Base-by-base conservation (phyloP, 2,797 vertebrate species). In the Gambusia yucatana region DNA sequence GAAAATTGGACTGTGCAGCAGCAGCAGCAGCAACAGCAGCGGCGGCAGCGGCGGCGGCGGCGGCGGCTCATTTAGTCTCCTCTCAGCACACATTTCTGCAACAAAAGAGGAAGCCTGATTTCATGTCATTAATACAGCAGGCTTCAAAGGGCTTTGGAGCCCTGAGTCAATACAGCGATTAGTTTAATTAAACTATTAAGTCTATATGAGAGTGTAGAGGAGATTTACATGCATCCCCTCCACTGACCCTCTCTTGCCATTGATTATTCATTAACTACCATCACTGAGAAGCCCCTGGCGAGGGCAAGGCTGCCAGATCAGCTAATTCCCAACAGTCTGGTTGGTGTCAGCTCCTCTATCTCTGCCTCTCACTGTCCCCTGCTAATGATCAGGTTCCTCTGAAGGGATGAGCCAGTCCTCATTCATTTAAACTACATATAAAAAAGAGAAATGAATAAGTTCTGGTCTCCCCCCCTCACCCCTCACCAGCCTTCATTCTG, bases 161-260 rank as follows among this genome's bases (percentile, higher is more conserved):
- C 82, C 70, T 14, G 69, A 92, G 88, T 95, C 87, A 93, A 90
- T 88, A 86, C 84, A 79, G 88, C 73, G 91, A 94, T 94, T 94
- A 93, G 92, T 94, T 94, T 93, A 92, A 95, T 96, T 94, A 94
- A 95, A 94, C 88, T 86, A 90, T 74, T 83, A 86, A 91, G 90
- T 92, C 91, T 76, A 59, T 48, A 78, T 76, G 85, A 89, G 87
- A 88, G 85, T 72, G 84, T 83, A 74, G 79, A 82, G 59, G 83
- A 88, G 91, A 93, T 93, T 93, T 89, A 77, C 85, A 87, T 85
- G 82, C 89, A 80, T 83, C 81, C 80, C 82, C 82, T 87, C 25
- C 81, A 43, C 47, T 92, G 89, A 92, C 88, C 88, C 83, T 77
- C 75, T 73, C 83, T 77, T 67, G 63, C 86, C 81, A 92, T 92